Base-by-base conservation (phyloP, 2,113 vertebrate species). In the Hippocampus abdominalis region DNA sequence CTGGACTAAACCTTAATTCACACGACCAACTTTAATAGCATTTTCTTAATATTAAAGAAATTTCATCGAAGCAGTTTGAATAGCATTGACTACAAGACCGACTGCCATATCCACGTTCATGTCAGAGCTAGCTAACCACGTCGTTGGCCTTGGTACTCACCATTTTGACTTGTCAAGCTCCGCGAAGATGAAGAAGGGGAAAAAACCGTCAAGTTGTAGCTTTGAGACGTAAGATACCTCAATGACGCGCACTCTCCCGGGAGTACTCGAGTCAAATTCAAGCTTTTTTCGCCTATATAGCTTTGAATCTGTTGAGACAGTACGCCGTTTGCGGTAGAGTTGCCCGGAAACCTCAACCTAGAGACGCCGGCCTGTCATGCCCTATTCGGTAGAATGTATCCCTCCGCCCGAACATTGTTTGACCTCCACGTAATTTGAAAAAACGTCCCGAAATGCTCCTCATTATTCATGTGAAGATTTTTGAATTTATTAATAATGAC, bases 101-200 rank as follows among this genome's bases (percentile, higher is more conserved):
- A 60, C 6, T 12, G 63, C 10, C 21, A 3, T 36, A 6, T 18
- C 11, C n/a, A 64, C 42, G n/a, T 10, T 25, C 13, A 68, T 56
- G 48, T 16, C 18, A 7, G 56, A 54, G 48, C 29, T 81, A 81
- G 74, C 75, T 66, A 70, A 32, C 32, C 63, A 64, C n/a, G 62
- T 44, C 63, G 46, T 56, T 42, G 67, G 66, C 54, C 12, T 36
- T 67, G 42, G 57, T 78, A 90, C 90, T 91, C 73, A 91, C 90
- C 90, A 91, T 91, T 76, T 71, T 66, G 69, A 67, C 63, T 84
- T 70, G 74, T 80, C 20, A 67, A 65, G 75, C 74, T 79, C 77
- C 53, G 60, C 27, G 39, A 66, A 73, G 64, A 82, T 56, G 71
- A 29, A 60, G 57, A 57, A 27, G 8, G 27, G 74, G 16, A n/a